Percentiles rank a stretch among this genome's conserved stretches.
Evolutionary conservation across 2,113 vertebrate genomes (phyloP).

Genomic region (Penelope pileata): DNA sequence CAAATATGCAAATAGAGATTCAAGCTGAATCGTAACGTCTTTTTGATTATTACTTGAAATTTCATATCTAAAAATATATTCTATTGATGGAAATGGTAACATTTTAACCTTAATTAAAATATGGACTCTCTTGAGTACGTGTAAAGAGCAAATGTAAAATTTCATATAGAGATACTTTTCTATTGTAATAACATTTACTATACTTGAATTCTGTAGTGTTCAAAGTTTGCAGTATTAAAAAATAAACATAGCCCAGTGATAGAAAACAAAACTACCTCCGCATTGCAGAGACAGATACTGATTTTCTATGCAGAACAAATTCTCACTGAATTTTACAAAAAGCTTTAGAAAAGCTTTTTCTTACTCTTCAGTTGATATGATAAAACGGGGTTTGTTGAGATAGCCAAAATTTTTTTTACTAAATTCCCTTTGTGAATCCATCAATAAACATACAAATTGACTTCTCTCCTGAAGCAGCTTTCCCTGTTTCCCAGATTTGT

Average conservation of each 20-base stretch:
- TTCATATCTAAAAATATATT: neutral
- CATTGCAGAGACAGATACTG: neutral
- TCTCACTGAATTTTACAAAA: too few species aligned
- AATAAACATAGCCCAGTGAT: neutral
- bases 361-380: neutral
- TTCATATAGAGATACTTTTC: neutral
- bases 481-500: neutral
- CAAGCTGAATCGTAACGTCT: neutral
- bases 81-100: neutral
- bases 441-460: neutral
- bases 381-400: neutral
- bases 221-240: neutral
- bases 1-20: neutral
- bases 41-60: conserved; percentile 22
- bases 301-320: neutral
- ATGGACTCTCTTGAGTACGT: neutral
- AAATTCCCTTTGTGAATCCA: neutral
- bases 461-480: neutral
- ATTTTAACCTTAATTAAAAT: conserved; percentile 26
- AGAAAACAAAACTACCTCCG: conserved; percentile 1
- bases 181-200: neutral
- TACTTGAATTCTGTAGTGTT: neutral
- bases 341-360: neutral
- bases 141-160: neutral
- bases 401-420: neutral